A percentile compares a stretch with the other conserved stretches of the same genome.
phyloP scores from a whole-genome alignment of 2,113 vertebrate genomes.

The Nibea albiflora region DNA sequence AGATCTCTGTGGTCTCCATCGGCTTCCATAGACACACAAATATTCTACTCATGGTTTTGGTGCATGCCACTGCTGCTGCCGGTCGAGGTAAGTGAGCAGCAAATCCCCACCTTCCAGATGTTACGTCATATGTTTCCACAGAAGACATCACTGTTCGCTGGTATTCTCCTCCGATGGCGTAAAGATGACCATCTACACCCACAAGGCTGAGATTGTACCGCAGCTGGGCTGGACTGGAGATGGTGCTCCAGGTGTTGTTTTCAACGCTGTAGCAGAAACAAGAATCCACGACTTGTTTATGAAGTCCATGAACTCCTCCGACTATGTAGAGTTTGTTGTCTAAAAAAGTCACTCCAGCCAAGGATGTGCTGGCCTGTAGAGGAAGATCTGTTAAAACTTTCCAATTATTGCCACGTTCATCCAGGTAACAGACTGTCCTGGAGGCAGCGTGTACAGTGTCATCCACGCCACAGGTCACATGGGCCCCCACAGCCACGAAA shows the following conservation, averaged over 20 bases:
- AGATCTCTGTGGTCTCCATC: constrained; percentile 88
- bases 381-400: constrained; percentile 89
- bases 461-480: constrained; percentile 79
- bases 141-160: constrained; percentile 85
- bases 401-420: constrained; percentile 87
- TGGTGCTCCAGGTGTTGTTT: constrained; percentile 81
- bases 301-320: constrained; percentile 87
- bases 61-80: constrained; percentile 83
- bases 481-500: constrained; percentile 89
- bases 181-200: constrained; percentile 85
- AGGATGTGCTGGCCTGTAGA: constrained; percentile 88
- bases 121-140: constrained; percentile 86
- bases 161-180: constrained; percentile 89
- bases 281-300: constrained; percentile 86
- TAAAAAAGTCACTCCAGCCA: constrained; percentile 90
- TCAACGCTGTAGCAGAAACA: constrained; percentile 88
- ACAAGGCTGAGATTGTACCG: constrained; percentile 88
- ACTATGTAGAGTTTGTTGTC: constrained; percentile 92
- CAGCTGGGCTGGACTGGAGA: constrained; percentile 87
- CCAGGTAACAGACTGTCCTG: constrained; percentile 91
- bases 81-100: constrained; percentile 87
- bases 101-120: constrained; percentile 83
- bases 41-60: constrained; percentile 87
- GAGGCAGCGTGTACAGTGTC: constrained; percentile 87
- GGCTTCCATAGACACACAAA: constrained; percentile 93